These are phyloP conservation scores for Harmothoe impar DNA, from an alignment of 2,888 invertebrate genomes.

Conservation along the genomic window DNA sequence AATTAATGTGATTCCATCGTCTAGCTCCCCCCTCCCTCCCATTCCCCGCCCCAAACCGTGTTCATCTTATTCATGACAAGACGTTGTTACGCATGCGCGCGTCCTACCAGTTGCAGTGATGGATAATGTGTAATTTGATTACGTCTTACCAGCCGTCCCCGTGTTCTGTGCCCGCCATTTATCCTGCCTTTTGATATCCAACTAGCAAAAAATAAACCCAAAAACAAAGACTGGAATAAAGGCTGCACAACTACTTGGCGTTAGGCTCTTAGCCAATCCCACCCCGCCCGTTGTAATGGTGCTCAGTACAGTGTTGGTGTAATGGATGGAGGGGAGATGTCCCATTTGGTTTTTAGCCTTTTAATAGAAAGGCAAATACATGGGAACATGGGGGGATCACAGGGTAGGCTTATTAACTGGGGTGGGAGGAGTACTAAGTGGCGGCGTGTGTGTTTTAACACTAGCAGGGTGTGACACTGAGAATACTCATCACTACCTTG, in stretches of 20 bases:
- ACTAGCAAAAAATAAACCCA: neutral
- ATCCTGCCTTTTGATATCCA: slow-evolving; percentile 40
- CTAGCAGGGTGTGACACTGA: neutral
- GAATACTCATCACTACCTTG: neutral
- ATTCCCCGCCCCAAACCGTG: neutral
- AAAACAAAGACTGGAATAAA: neutral
- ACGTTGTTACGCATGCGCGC: slow-evolving; percentile 45
- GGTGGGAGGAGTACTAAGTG: neutral
- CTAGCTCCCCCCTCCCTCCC: slow-evolving; percentile 34
- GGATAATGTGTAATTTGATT: slow-evolving; percentile 51
- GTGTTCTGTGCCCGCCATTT: slow-evolving; percentile 41
- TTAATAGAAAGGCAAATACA: slow-evolving; percentile 20
- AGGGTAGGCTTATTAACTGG: neutral
- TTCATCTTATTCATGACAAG: slow-evolving; percentile 57
- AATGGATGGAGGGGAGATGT: slow-evolving; percentile 16
- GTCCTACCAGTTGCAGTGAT: slow-evolving; percentile 44
- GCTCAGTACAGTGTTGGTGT: neutral
- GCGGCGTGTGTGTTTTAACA: neutral
- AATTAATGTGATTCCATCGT: slow-evolving; percentile 54
- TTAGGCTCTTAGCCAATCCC: neutral
- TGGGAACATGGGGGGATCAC: neutral
- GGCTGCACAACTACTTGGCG: neutral
- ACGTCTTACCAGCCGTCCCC: neutral
- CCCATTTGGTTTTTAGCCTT: slow-evolving; percentile 12
- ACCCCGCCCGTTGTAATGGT: neutral